A percentile compares a stretch with the other conserved stretches of the same genome.
These are phyloP conservation scores for Phyllopteryx taeniolatus DNA, from an alignment of 2,113 vertebrate species.

Conservation along the genomic window DNA sequence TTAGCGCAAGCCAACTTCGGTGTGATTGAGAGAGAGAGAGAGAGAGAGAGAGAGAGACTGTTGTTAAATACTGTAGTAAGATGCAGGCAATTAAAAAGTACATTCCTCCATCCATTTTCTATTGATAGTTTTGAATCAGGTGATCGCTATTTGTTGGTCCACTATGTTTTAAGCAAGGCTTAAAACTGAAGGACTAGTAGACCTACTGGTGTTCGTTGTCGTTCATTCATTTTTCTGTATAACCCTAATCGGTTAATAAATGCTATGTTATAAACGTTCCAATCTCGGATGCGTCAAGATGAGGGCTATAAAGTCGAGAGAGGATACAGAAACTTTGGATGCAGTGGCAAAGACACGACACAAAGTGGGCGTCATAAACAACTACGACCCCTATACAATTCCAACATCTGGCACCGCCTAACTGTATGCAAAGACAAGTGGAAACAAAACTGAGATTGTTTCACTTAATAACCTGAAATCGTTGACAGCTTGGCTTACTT, in stretches of 20 bases:
- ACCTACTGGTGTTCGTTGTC: neutral
- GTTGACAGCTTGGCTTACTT: neutral
- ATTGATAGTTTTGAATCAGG: too few species aligned
- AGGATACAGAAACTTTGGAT: neutral
- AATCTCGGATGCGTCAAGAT: neutral
- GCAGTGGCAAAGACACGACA: too few species aligned
- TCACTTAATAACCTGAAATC: neutral
- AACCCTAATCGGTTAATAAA: neutral
- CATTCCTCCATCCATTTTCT: too few species aligned
- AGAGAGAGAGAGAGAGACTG: too few species aligned
- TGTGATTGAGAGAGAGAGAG: too few species aligned
- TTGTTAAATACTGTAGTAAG: too few species aligned
- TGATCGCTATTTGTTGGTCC: neutral
- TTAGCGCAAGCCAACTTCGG: too few species aligned
- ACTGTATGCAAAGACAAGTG: neutral
- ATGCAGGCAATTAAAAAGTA: too few species aligned
- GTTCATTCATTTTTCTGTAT: neutral
- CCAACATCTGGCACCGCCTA: neutral
- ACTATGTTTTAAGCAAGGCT: neutral
- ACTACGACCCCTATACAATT: neutral
- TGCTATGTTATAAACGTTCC: neutral
- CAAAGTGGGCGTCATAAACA: neutral
- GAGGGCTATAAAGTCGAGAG: neutral
- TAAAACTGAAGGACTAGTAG: neutral
- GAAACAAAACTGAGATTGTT: neutral